Base-by-base conservation (phyloP, 2,888 invertebrate genomes). In the Uloborus plumipes region DNA sequence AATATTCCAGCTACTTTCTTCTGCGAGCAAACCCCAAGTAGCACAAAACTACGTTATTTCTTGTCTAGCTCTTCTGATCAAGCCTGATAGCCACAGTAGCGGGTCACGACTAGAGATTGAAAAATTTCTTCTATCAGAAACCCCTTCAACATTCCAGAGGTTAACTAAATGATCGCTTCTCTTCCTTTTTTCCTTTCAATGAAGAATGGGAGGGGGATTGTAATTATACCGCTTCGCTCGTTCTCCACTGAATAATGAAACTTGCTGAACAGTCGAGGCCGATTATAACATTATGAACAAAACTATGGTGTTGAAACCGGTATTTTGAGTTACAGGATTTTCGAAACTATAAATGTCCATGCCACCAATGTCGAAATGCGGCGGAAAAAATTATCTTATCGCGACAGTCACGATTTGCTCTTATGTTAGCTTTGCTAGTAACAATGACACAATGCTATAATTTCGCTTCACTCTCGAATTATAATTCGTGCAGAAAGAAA, bases 61-160 rank as follows among this genome's bases (percentile, higher is more conserved):
- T 62, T 59, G 72, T 47, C 61, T 47, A 59, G 66, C 58, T 74
- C 58, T 55, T 53, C 51, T 79, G 61, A 73, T 73, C 67, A 26
- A 50, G 61, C 53, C 22, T 53, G 69, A 80, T 73, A 80, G 73
- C 69, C 22, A 73, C 79, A 69, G 79, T 73, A 79, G 79, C 73
- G 73, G 79, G 73, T 69, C 73, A 72, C 73, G 73, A 67, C 69
- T 14, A 20, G 49, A 71, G 72, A 59, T 67, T 69, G 69, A 39
- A 69, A 67, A 69, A 53, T 70, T 59, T 50, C 72, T 59, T 61
- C 78, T 50, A 78, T 78, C 78, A 79, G 73, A 80, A 67, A 80
- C 69, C 79, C 73, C 69, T 74, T 73, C 69, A 31, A 47, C 69
- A 80, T 80, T 69, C 73, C 66, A 69, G 53, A 39, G 69, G 69